Conservation (phyloP, 2,797 vertebrate species). For the Anisognathus igniventris region DNA sequence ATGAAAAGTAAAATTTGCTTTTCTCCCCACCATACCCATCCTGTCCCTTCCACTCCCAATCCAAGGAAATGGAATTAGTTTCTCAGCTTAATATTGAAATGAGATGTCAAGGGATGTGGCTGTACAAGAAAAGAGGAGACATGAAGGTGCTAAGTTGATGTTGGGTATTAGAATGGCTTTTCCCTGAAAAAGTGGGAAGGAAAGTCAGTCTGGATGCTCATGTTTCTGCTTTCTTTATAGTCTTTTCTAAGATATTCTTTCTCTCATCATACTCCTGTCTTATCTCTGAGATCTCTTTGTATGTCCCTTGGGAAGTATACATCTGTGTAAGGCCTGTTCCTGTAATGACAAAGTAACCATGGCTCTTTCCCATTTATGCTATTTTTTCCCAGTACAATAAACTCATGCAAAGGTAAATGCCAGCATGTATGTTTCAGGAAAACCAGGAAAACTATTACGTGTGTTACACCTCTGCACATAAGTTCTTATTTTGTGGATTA, state of each 20-base stretch:
- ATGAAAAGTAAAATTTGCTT: neutral
- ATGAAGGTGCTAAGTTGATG: neutral
- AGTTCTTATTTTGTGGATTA: constrained; percentile 41
- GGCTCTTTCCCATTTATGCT: neutral
- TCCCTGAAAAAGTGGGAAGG: neutral
- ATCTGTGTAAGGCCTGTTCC: neutral
- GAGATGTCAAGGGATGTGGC: neutral
- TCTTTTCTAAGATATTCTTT: neutral
- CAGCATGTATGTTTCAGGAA: neutral
- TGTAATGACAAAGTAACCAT: neutral
- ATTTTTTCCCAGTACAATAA: neutral
- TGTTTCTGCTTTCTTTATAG: neutral
- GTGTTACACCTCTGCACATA: constrained; percentile 28
- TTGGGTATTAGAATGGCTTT: neutral
- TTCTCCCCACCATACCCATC: neutral
- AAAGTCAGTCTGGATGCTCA: accelerated
- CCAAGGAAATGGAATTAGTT: neutral
- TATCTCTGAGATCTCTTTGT: neutral
- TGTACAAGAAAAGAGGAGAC: neutral
- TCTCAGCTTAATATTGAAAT: neutral
- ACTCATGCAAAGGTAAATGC: neutral
- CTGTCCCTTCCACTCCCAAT: neutral
- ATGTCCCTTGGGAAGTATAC: neutral
- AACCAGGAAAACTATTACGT: neutral
- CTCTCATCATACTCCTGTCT: neutral